Evolutionary conservation across 2,113 vertebrate genomes (phyloP).

Genomic region (Pseudolaguvia tuberculata): DNA sequence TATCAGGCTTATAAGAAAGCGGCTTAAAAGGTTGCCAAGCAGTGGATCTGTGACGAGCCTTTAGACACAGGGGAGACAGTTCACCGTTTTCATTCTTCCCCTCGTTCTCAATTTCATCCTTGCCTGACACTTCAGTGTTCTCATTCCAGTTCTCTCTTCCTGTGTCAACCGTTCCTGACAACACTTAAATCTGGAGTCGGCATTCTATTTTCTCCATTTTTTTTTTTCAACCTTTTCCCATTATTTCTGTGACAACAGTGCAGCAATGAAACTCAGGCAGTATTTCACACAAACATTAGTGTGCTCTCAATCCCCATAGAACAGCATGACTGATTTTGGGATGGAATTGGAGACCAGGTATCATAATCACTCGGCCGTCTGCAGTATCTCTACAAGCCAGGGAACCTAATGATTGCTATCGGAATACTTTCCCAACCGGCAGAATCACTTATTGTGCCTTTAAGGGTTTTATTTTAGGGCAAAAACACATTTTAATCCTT

Average conservation of each 20-base stretch:
- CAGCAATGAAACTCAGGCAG: constrained; percentile 2
- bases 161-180: constrained; percentile 3
- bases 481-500: no score
- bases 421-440: no score
- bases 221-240: background rate
- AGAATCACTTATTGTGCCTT: no score
- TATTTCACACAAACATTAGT: background rate
- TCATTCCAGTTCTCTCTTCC: constrained; percentile 10
- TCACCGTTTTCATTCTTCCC: constrained; percentile 16
- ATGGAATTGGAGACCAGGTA: background rate
- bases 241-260: constrained; percentile 20
- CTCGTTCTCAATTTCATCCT: constrained; percentile 5
- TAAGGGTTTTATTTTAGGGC: no score
- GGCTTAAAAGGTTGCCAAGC: background rate
- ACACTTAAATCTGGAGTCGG: constrained; percentile 9
- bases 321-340: background rate
- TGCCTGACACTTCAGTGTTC: constrained; percentile 26
- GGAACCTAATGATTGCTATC: no score
- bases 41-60: constrained; percentile 17
- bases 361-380: no score
- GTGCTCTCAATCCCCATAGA: background rate
- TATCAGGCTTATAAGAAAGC: constrained; percentile 26
- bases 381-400: no score
- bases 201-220: background rate
- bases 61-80: constrained; percentile 17